Evolutionary conservation across 2,888 invertebrate genomes (phyloP), one percentile per base, ranked within the genome.

Genomic region (Tenthredo notha): DNA sequence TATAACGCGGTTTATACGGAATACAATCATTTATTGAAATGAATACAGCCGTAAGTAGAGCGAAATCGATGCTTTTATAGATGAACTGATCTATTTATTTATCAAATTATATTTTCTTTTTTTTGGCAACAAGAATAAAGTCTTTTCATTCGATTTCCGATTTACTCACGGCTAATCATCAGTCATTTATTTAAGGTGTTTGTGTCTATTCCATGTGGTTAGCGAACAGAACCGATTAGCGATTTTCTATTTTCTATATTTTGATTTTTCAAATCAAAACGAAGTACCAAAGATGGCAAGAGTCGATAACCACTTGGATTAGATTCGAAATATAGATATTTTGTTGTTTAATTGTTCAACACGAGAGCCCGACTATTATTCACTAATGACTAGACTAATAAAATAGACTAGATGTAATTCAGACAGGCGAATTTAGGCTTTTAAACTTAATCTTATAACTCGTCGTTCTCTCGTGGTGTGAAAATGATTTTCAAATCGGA

Each of bases 391-490:
- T 61, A 67, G 18, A 18, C 33, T 33, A 67, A 67, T 33, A 67
- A 58, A 67, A 18, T 33, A 33, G 67, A 33, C 12, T 33, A 18
- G 33, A 67, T 18, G 10, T 65, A 50, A 65, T 21, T 1, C 77
- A 83, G 58, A 58, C 54, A 85, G 29, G 84, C 74, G 78, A 61
- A 85, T 85, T 85, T 84, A 84, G 74, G 72, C 77, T 72, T 67
- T n/a, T 33, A 58, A 72, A 40, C 15, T 86, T 87, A 84, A 78
- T 84, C 86, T n/a, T n/a, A n/a, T n/a, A 50, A 50, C 0, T n/a
- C 2, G 37, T 18, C 29, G 37, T 87, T 83, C 90, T 90, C 90
- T 91, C 91, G 90, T 91, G 90, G 90, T 88, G 90, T 84, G 84
- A 87, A 85, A 84, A 85, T 86, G 88, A 86, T 85, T 87, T 87